Base-by-base conservation (phyloP, 1,140 invertebrate species). In the Piezodorus guildinii region DNA sequence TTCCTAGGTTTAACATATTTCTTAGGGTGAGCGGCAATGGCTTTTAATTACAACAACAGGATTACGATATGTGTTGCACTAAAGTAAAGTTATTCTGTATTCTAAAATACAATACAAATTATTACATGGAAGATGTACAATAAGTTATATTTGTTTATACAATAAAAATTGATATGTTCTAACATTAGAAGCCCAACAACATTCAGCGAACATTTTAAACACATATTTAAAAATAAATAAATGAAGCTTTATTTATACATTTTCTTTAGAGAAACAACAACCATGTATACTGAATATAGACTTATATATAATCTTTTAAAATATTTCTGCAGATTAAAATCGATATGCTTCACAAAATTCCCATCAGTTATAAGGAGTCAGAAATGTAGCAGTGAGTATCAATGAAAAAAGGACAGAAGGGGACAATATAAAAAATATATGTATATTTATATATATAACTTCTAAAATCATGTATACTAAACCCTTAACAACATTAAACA, bases 11-110 rank as follows among this genome's bases (percentile, higher is more conserved):
- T 23, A 27, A 45, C 21, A 58, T 16, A 15, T 25, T n/a, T 34
- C 19, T 30, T 59, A 59, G 63, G 63, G 63, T 64, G 63, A 64
- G 63, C 63, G 63, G 63, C 63, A 64, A 64, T 60, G 56, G 19
- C 52, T 23, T 23, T 56, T 27, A 56, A 25, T 56, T 23, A 56
- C 52, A 56, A 56, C 23, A 56, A 56, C 52, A 23, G 25, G 52
- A 4, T 23, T 56, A 56, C 52, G 52, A 56, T 56, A 56, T 56
- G 52, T 56, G 52, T 56, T 56, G 52, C 23, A 56, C 52, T 56
- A 25, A 56, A 56, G 17, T 56, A 56, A 56, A 56, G 23, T 56
- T 56, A 25, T 27, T 56, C 52, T 56, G 52, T 25, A 56, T 21
- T 49, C n/a, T 49, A 49, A 19, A 25, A 56, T 56, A 56, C 23